Conservation (phyloP, 2,797 vertebrate genomes). For the Sebastes steindachneri region DNA sequence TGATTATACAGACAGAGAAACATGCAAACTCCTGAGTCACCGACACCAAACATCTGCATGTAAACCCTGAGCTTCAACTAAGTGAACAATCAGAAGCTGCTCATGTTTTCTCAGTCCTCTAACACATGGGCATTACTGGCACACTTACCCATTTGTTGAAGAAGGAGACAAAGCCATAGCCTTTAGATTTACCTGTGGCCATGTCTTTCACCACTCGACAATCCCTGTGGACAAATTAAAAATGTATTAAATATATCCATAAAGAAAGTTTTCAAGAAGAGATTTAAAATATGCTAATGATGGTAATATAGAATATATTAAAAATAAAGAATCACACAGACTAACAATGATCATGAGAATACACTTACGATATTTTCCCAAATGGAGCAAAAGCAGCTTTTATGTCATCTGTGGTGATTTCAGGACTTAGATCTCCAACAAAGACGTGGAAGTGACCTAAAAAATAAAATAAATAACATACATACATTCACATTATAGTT, state of each 20-base stretch:
- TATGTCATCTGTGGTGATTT: slow-evolving; percentile 98
- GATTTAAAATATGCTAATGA: not conserved
- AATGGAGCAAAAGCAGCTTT: slow-evolving; percentile 97
- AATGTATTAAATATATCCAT: not conserved
- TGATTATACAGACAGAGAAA: slow-evolving; percentile 54
- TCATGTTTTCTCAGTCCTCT: slow-evolving; percentile 26
- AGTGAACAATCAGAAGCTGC: not conserved
- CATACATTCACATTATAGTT: not conserved
- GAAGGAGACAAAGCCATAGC: slow-evolving; percentile 99
- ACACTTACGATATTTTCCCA: slow-evolving; percentile 97
- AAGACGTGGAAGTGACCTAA: slow-evolving; percentile 98
- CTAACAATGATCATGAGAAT: not conserved
- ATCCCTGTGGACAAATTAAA: slow-evolving; percentile 84
- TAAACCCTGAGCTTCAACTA: not conserved
- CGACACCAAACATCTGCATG: not conserved
- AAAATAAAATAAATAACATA: not conserved
- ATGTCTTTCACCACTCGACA: slow-evolving; percentile 98
- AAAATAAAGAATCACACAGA: not conserved
- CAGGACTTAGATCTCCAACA: slow-evolving; percentile 97
- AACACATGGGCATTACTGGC: not conserved
- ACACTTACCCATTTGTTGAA: slow-evolving; percentile 97
- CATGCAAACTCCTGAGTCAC: slow-evolving; percentile 3
- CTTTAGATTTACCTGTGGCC: slow-evolving; percentile 98
- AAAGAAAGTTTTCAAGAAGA: not conserved
- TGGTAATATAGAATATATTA: not conserved